A percentile compares a stretch with the other conserved stretches of the same genome.
Evolutionary conservation across 2,797 vertebrate genomes (phyloP).

Genomic region (Schizopygopsis pylzovi): DNA sequence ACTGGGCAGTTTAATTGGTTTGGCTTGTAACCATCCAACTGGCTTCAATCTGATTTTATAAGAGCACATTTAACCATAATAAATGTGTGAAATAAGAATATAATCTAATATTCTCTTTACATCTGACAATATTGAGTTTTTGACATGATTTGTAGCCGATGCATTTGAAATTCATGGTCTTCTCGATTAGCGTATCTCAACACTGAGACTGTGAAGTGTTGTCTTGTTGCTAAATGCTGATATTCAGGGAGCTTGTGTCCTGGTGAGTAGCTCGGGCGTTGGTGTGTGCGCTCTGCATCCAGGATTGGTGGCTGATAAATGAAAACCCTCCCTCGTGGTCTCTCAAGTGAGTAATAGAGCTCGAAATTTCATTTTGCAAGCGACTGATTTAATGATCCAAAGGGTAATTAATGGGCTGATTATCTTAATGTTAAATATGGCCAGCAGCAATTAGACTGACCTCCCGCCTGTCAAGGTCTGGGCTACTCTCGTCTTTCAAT

Average conservation of each 20-base stretch:
- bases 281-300: slow-evolving; percentile 76
- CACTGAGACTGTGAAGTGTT: background rate
- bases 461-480: slow-evolving; percentile 99
- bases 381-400: slow-evolving; percentile 99
- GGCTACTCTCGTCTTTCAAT: slow-evolving; percentile 92
- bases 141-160: background rate
- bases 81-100: slow-evolving; percentile 28
- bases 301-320: slow-evolving; percentile 79
- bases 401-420: slow-evolving; percentile 99
- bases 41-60: slow-evolving; percentile 14
- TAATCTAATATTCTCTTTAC: background rate
- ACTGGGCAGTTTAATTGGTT: slow-evolving; percentile 45
- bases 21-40: slow-evolving; percentile 36
- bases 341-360: slow-evolving; percentile 99
- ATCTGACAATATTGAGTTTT: background rate
- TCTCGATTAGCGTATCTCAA: slow-evolving; percentile 16
- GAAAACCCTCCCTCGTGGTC: slow-evolving; percentile 92
- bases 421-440: slow-evolving; percentile 99
- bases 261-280: background rate
- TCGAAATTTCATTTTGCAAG: slow-evolving; percentile 99
- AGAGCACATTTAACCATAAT: slow-evolving; percentile 25
- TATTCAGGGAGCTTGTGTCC: slow-evolving; percentile 9
- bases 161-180: background rate
- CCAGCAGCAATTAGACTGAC: slow-evolving; percentile 99
- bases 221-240: slow-evolving; percentile 24